Conservation (phyloP, 1,140 invertebrate species). For the Lepidurus apus region DNA sequence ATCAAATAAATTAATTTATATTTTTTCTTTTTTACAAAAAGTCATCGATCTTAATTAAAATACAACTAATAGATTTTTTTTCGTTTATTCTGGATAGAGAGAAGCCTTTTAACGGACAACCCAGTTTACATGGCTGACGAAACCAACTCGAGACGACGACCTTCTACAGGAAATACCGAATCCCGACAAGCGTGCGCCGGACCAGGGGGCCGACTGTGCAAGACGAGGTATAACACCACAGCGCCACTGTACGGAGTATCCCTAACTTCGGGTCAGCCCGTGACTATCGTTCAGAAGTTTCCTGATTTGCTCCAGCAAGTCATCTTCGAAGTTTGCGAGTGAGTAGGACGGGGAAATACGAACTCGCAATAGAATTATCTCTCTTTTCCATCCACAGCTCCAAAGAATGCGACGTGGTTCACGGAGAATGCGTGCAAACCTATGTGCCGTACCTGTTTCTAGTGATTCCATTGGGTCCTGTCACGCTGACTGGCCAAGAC, state of each 20-base stretch:
- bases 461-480: conserved; percentile 80
- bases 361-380: neutral
- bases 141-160: neutral
- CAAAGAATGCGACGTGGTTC: conserved; percentile 76
- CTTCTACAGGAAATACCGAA: neutral
- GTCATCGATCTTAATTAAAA: too few species aligned
- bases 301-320: conserved; percentile 89
- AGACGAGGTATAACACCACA: conserved; percentile 83
- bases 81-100: conserved; percentile 30
- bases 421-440: conserved; percentile 83
- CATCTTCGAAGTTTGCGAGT: conserved; percentile 81
- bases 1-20: neutral
- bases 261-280: conserved; percentile 81
- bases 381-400: conserved; percentile 53
- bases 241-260: conserved; percentile 89
- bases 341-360: conserved; percentile 47
- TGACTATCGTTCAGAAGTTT: conserved; percentile 90
- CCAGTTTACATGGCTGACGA: conserved; percentile 33
- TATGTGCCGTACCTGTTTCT: conserved; percentile 86
- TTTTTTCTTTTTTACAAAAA: too few species aligned
- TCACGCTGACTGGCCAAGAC: conserved; percentile 83
- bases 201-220: conserved; percentile 65
- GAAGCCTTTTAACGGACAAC: conserved; percentile 32
- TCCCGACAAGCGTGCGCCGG: conserved; percentile 40
- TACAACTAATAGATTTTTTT: neutral